Conservation (phyloP, 2,888 invertebrate genomes). For the Strigamia crassipes region DNA sequence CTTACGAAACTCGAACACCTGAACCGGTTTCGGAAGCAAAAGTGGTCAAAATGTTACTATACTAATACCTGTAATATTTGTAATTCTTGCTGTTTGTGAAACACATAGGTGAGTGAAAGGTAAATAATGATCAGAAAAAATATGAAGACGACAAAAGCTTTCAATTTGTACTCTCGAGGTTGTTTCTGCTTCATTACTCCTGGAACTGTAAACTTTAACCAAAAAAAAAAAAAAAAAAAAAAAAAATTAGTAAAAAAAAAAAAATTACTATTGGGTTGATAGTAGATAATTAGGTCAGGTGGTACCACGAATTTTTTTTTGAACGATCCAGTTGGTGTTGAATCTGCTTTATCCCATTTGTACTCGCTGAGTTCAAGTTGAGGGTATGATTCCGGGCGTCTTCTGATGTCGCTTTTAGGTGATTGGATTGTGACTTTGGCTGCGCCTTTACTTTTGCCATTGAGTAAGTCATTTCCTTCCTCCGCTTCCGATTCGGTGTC, state of each 20-base stretch:
- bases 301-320: constrained; percentile 50
- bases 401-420: neutral
- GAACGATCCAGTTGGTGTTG: constrained; percentile 49
- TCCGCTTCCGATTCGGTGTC: neutral
- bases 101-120: constrained; percentile 80
- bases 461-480: constrained; percentile 18
- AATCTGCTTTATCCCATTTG: constrained; percentile 44
- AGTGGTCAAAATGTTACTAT: neutral
- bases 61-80: constrained; percentile 58
- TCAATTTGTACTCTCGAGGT: constrained; percentile 76
- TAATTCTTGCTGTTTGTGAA: constrained; percentile 80
- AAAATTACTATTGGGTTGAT: neutral
- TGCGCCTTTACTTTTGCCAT: neutral
- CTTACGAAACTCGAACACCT: neutral
- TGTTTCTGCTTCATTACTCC: constrained; percentile 69
- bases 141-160: constrained; percentile 78
- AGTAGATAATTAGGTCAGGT: neutral
- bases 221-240: neutral
- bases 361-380: constrained; percentile 43
- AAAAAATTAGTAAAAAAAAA: constrained; percentile 51
- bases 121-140: constrained; percentile 80
- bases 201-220: constrained; percentile 72
- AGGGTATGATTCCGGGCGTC: neutral
- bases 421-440: neutral
- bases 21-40: neutral